Base-by-base conservation (phyloP, 2,113 vertebrate genomes). In the Podarcis raffonei region DNA sequence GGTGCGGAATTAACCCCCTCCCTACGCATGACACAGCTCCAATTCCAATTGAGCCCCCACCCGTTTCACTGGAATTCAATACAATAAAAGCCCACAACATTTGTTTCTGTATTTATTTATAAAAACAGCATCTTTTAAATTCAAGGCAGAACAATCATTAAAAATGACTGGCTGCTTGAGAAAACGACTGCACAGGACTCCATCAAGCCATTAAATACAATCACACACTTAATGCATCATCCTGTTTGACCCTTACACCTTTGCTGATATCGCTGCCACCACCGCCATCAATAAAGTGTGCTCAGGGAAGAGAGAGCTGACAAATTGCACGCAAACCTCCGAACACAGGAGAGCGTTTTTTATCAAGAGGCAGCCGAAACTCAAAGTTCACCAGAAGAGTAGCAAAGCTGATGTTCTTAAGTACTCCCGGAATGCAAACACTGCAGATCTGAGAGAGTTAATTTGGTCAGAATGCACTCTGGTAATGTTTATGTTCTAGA, bases 401-500 rank as follows among this genome's bases (percentile, higher is more conserved):
- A 96, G 96, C 91, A 96, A 96, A 97, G 94, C 94, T 95, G 95
- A 90, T 92, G 92, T 95, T 90, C 94, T 95, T 96, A 96, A 97
- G 91, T 91, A 93, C 93, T 94, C 94, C 92, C 96, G 96, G 96
- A 97, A 97, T 97, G 96, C 95, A 97, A 96, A 97, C 94, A 95
- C 95, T 92, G 87, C 95, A 97, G 97, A 96, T 96, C 96, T 94
- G 95, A 97, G 96, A 96, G 96, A 96, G 97, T 97, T 97, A 97
- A 97, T 98, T 98, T 97, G 96, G 97, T 95, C 96, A 95, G 96
- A 97, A 97, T 97, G 97, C 95, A 96, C 96, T 97, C 96, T 93
- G 96, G 97, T 96, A 94, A 97, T 97, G 97, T 97, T 98, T 98
- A 98, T 97, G 96, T 97, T 97, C 97, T 96, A 97, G 97, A 97